These are phyloP conservation scores for Leucophora obtusa DNA, from an alignment of 2,888 invertebrate genomes.

Conservation along the genomic window DNA sequence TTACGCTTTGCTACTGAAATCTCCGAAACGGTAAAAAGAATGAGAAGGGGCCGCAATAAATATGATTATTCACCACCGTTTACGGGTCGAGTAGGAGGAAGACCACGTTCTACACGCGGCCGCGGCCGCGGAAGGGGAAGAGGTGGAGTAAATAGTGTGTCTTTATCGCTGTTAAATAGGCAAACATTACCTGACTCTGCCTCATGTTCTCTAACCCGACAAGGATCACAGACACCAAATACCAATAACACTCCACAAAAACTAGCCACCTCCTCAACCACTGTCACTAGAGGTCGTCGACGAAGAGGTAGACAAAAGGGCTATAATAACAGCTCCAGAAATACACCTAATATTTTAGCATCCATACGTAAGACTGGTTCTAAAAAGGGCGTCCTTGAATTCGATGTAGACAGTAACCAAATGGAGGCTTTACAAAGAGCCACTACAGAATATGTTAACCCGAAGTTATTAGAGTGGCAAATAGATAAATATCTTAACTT, in stretches of 20 bases:
- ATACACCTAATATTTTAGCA: slow-evolving; percentile 46
- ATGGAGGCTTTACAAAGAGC: slow-evolving; percentile 70
- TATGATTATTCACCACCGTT: slow-evolving; percentile 72
- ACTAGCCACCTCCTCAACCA: slow-evolving; percentile 63
- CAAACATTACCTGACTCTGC: slow-evolving; percentile 6
- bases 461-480: slow-evolving; percentile 72
- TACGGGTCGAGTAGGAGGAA: slow-evolving; percentile 62
- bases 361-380: slow-evolving; percentile 73
- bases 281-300: slow-evolving; percentile 48
- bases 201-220: slow-evolving; percentile 2
- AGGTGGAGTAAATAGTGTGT: slow-evolving; percentile 29
- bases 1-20: slow-evolving; percentile 77
- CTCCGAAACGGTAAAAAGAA: slow-evolving; percentile 77
- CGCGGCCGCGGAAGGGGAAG: slow-evolving; percentile 54
- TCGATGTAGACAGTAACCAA: slow-evolving; percentile 71
- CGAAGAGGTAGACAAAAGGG: slow-evolving; percentile 52
- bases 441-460: slow-evolving; percentile 68
- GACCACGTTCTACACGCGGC: slow-evolving; percentile 48
- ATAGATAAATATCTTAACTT: slow-evolving; percentile 76
- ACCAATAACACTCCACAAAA: slow-evolving; percentile 9
- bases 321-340: slow-evolving; percentile 39
- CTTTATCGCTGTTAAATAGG: slow-evolving; percentile 24
- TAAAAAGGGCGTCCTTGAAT: slow-evolving; percentile 74
- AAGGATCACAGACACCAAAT: slow-evolving; percentile 29
- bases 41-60: slow-evolving; percentile 77